A percentile compares a stretch with the other conserved stretches of the same genome.
Conservation (phyloP, 2,113 vertebrate genomes). For the Grammatotria lemairii region DNA sequence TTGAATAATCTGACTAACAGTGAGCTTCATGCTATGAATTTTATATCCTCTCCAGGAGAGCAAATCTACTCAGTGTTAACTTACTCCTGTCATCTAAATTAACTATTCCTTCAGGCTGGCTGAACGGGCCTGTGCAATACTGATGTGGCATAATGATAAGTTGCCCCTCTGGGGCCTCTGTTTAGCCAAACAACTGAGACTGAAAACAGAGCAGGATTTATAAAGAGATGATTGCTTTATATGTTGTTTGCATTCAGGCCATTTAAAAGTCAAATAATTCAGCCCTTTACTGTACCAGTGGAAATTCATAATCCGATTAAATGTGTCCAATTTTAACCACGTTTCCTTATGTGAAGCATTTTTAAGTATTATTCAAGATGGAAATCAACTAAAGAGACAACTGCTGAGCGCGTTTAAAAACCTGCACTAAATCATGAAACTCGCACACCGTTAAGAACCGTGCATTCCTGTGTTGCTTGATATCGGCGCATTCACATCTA, state of each 20-base stretch:
- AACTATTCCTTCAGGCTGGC: conserved; percentile 53
- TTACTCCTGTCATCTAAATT: conserved; percentile 63
- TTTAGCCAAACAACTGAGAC: conserved; percentile 34
- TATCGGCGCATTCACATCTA: conserved; percentile 29
- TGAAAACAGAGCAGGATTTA: conserved; percentile 29
- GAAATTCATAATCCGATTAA: conserved; percentile 58
- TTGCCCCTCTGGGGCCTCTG: conserved; percentile 29
- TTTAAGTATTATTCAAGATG: conserved; percentile 43
- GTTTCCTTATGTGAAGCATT: conserved; percentile 39
- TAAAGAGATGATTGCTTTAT: conserved; percentile 40
- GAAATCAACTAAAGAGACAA: conserved; percentile 17
- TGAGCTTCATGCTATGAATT: conserved; percentile 56
- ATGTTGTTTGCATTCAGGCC: conserved; percentile 49
- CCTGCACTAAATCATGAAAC: background rate
- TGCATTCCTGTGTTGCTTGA: background rate
- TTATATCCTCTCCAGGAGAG: conserved; percentile 63
- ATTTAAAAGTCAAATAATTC: conserved; percentile 55
- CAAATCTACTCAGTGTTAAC: conserved; percentile 60
- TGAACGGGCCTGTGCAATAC: conserved; percentile 10
- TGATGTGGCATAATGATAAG: conserved; percentile 55
- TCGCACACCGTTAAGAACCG: background rate
- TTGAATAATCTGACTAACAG: conserved; percentile 59
- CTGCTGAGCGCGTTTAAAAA: conserved; percentile 39
- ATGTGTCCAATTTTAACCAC: conserved; percentile 39
- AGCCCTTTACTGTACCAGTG: conserved; percentile 8